Evolutionary conservation across 2,888 invertebrate genomes (phyloP).

Genomic region (Blomia tropicalis): DNA sequence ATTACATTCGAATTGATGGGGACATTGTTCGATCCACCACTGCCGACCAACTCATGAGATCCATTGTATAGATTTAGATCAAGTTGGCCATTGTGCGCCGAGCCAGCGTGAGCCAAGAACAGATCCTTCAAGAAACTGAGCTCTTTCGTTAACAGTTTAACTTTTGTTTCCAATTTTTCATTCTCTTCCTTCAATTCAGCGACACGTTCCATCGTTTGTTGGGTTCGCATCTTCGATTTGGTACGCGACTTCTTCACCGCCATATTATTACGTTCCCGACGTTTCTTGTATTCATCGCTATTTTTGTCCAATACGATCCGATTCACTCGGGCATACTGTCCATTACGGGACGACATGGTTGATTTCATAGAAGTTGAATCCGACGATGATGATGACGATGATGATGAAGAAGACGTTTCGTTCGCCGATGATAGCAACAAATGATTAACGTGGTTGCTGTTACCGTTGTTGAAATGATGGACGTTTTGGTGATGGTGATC

Average conservation of each 20-base stretch:
- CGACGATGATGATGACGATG: conserved; percentile 18
- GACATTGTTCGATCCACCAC: not conserved
- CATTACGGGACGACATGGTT: not conserved
- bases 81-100: conserved; percentile 33
- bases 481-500: no score
- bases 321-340: conserved; percentile 25
- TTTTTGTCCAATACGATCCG: conserved; percentile 30
- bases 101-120: conserved; percentile 61
- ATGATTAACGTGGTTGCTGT: no score
- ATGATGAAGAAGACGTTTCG: no score
- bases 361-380: not conserved
- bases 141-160: conserved; percentile 62
- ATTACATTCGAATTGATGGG: conserved; percentile 10
- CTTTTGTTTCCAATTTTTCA: conserved; percentile 59
- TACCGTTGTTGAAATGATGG: no score
- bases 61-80: conserved; percentile 32
- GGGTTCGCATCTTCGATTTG: conserved; percentile 50
- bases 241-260: conserved; percentile 66
- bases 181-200: conserved; percentile 59
- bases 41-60: not conserved
- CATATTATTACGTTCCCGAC: conserved; percentile 61
- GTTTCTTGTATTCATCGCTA: conserved; percentile 52
- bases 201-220: conserved; percentile 57
- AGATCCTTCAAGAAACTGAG: conserved; percentile 61
- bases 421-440: no score